phyloP scores from a whole-genome alignment of 2,113 vertebrate genomes.

The Alosa alosa region DNA sequence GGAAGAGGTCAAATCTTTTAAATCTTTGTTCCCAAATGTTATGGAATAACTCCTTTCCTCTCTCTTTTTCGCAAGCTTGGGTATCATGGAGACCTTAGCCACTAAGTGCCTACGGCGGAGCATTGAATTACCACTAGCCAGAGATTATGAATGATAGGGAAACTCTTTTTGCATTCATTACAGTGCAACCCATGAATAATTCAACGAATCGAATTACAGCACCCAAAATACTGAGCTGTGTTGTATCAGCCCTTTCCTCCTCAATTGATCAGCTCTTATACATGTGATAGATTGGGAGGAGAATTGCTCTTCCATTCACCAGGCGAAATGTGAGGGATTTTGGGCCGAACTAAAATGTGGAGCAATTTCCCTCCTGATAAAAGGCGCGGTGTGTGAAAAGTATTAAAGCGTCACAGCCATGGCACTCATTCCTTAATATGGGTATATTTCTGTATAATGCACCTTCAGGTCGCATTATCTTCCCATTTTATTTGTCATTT shows the following conservation, averaged over 20 bases:
- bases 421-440: not conserved
- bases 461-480: slow-evolving; percentile 29
- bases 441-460: not conserved
- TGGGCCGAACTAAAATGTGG: not conserved
- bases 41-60: slow-evolving; percentile 15
- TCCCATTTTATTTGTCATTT: slow-evolving; percentile 29
- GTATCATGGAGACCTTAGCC: slow-evolving; percentile 51
- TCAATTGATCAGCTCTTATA: slow-evolving; percentile 43
- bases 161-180: slow-evolving; percentile 69
- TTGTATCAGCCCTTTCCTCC: slow-evolving; percentile 53
- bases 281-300: slow-evolving; percentile 45
- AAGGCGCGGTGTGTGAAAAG: not conserved
- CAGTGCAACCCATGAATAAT: slow-evolving; percentile 68
- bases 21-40: slow-evolving; percentile 9
- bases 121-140: slow-evolving; percentile 62
- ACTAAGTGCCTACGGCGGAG: slow-evolving; percentile 59
- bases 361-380: slow-evolving; percentile 8
- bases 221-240: slow-evolving; percentile 58
- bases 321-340: not conserved
- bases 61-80: slow-evolving; percentile 45
- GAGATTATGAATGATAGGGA: slow-evolving; percentile 71
- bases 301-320: slow-evolving; percentile 20
- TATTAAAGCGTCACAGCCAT: not conserved
- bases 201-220: slow-evolving; percentile 63
- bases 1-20: not conserved